phyloP scores from a whole-genome alignment of 2,113 vertebrate genomes.

The Urocynchramus pylzowi region DNA sequence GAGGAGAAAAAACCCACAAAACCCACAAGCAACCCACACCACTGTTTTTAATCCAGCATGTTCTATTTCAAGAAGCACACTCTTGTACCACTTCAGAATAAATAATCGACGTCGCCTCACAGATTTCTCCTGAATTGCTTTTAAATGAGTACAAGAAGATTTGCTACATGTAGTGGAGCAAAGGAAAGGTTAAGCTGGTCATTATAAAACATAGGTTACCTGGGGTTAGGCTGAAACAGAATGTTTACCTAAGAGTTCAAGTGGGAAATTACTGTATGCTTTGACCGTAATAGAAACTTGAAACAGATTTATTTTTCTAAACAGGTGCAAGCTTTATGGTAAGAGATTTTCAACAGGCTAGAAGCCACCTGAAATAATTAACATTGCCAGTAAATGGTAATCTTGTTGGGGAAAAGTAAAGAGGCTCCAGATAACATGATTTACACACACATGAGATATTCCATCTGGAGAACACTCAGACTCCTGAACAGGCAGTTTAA shows the following conservation, averaged over 20 bases:
- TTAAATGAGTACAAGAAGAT: not conserved
- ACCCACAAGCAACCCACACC: not conserved
- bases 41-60: not conserved
- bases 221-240: not conserved
- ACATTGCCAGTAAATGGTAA: not conserved
- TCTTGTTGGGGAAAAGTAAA: not conserved
- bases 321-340: not conserved
- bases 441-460: not conserved
- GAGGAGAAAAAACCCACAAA: not conserved
- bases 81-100: not conserved
- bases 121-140: not conserved
- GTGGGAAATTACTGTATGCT: constrained; percentile 17
- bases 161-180: not conserved
- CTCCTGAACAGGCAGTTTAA: not conserved
- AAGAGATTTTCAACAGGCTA: not conserved
- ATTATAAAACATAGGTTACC: not conserved
- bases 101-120: not conserved
- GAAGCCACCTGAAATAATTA: constrained; percentile 1
- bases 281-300: not conserved
- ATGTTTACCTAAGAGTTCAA: constrained; percentile 4
- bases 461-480: not conserved
- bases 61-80: not conserved
- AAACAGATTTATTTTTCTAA: not conserved
- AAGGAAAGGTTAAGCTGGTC: constrained; percentile 32
- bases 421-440: not conserved